A percentile compares a stretch with the other conserved stretches of the same genome.
Conservation (phyloP, 2,113 vertebrate species). For the Prunella fulvescens region DNA sequence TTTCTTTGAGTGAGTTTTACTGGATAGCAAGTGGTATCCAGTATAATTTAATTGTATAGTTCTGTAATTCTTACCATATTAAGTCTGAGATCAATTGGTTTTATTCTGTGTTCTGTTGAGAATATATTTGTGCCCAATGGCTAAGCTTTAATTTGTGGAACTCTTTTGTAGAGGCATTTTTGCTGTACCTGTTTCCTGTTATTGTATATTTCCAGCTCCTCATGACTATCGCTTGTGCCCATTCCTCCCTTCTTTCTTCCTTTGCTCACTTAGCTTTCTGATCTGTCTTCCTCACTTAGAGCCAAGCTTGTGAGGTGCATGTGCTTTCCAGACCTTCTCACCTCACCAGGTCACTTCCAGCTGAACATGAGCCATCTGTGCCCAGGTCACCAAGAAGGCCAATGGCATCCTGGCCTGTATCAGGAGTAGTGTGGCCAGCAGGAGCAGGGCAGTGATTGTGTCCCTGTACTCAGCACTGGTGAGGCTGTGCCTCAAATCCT, state of each 20-base stretch:
- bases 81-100: background rate
- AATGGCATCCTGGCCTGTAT: background rate
- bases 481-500: background rate
- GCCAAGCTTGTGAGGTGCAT: fast-evolving
- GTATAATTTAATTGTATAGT: background rate
- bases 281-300: background rate
- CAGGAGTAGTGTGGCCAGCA: background rate
- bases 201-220: background rate
- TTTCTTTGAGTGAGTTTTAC: background rate
- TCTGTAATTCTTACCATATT: background rate
- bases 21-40: background rate
- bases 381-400: background rate
- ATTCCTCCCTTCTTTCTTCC: background rate
- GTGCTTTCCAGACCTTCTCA: background rate
- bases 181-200: background rate
- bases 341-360: background rate
- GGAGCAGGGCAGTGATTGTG: background rate
- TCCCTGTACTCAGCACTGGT: fast-evolving
- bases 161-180: background rate
- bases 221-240: background rate
- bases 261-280: background rate
- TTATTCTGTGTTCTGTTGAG: background rate
- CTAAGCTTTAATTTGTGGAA: background rate
- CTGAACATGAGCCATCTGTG: background rate
- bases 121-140: background rate